Evolutionary conservation across 2,113 vertebrate genomes (phyloP).

Genomic region (Hyperopisus bebe): DNA sequence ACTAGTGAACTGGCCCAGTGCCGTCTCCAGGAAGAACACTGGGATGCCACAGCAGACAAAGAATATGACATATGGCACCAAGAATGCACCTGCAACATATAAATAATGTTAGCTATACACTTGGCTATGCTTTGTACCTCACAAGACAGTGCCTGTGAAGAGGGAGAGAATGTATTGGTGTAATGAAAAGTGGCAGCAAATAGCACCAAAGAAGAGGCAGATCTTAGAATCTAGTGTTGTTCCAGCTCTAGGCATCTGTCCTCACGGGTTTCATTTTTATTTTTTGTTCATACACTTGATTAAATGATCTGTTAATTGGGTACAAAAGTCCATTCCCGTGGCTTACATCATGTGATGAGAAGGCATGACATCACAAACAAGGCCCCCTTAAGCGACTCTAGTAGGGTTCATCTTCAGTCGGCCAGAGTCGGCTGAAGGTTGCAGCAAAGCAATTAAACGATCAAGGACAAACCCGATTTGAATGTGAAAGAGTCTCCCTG

Average conservation of each 20-base stretch:
- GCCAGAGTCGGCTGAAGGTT: background rate
- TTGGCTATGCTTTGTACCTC: background rate
- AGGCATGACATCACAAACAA: background rate
- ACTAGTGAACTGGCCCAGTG: conserved; percentile 92
- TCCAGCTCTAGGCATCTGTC: background rate
- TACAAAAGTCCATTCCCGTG: background rate
- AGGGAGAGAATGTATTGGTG: background rate
- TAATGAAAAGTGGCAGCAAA: background rate
- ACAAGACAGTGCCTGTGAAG: background rate
- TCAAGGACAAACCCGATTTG: background rate
- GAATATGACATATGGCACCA: conserved; percentile 96
- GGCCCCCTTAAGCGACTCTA: background rate
- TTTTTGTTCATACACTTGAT: background rate
- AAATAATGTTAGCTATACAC: conserved; percentile 9
- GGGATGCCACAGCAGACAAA: conserved; percentile 98
- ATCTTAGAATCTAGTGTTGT: background rate
- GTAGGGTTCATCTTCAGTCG: background rate
- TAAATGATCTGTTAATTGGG: background rate
- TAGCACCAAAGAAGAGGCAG: background rate
- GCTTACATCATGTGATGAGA: background rate
- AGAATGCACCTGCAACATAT: conserved; percentile 78
- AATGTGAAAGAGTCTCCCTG: background rate
- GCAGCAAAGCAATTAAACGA: background rate
- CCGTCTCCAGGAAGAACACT: conserved; percentile 95
- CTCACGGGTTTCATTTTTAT: background rate